A percentile compares a stretch with the other conserved stretches of the same genome.
Conservation (phyloP, 2,113 vertebrate genomes). For the Tautogolabrus adspersus region DNA sequence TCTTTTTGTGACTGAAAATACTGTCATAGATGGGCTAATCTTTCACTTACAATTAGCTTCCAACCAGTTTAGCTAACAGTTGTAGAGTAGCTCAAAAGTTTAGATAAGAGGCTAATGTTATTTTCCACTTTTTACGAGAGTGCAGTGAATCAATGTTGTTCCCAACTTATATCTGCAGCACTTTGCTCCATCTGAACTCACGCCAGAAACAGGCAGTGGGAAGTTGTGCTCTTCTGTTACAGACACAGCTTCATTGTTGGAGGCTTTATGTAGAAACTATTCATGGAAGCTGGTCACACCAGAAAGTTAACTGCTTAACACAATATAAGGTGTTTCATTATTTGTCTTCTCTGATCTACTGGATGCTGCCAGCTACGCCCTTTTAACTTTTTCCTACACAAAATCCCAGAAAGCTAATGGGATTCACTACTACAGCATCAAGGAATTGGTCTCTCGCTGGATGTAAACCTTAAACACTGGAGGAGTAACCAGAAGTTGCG, state of each 20-base stretch:
- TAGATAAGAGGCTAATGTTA: conserved; percentile 2
- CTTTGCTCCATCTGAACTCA: conserved; percentile 14
- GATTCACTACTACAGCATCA: not conserved
- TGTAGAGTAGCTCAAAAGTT: not conserved
- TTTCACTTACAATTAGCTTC: not conserved
- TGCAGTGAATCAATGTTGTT: not conserved
- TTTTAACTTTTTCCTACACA: too few relatives aligned
- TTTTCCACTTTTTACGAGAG: not conserved
- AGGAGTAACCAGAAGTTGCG: not conserved
- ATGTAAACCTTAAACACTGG: not conserved
- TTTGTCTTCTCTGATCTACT: too few relatives aligned
- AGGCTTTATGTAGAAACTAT: not conserved
- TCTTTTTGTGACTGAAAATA: not conserved
- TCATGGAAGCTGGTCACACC: not conserved
- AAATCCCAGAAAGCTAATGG: too few relatives aligned
- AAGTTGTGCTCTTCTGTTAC: not conserved
- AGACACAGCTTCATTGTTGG: not conserved
- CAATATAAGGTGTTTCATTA: too few relatives aligned
- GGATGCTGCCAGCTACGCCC: too few relatives aligned
- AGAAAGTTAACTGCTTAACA: too few relatives aligned
- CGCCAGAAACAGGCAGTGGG: conserved; percentile 14
- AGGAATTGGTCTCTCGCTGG: not conserved
- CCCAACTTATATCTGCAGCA: conserved; percentile 1
- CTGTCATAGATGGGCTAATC: not conserved
- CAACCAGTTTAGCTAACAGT: not conserved